phyloP scores from a whole-genome alignment of 2,888 invertebrate species.

The Eurois occulta region DNA sequence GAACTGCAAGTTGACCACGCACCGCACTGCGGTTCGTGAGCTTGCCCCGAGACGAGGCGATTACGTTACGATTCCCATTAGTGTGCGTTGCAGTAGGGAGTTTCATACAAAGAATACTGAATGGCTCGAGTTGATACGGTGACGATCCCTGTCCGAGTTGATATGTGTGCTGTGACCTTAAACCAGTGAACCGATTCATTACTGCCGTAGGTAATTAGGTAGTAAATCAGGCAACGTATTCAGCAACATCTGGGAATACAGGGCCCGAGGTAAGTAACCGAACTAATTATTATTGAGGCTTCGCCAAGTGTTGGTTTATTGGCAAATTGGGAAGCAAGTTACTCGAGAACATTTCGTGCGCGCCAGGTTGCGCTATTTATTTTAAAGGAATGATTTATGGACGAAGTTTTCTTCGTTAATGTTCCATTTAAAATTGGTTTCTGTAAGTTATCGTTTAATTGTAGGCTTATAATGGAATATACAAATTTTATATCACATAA shows the following conservation, averaged over 20 bases:
- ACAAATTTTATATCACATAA: neutral
- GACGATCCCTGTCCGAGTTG: too few species aligned
- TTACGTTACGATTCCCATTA: too few species aligned
- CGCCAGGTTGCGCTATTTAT: slow-evolving; percentile 7
- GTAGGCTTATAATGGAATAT: neutral
- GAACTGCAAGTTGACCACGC: too few species aligned
- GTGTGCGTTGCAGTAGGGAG: too few species aligned
- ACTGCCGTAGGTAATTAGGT: slow-evolving; percentile 7
- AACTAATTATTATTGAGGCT: slow-evolving; percentile 42
- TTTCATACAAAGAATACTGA: too few species aligned
- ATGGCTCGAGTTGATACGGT: too few species aligned
- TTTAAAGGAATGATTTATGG: slow-evolving; percentile 20
- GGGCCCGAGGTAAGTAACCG: slow-evolving; percentile 15
- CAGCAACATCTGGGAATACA: slow-evolving; percentile 37
- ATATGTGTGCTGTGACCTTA: too few species aligned
- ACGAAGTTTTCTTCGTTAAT: neutral
- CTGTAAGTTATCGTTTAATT: neutral
- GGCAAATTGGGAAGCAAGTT: slow-evolving; percentile 25
- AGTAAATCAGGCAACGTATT: slow-evolving; percentile 30
- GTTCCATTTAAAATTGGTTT: slow-evolving; percentile 6
- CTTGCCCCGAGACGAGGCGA: too few species aligned
- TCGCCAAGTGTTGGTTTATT: slow-evolving; percentile 31
- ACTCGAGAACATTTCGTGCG: neutral
- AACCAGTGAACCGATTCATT: slow-evolving; percentile 1
- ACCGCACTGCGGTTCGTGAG: too few species aligned